phyloP scores from a whole-genome alignment of 2,888 invertebrate species.

The Kuschelorhynchus macadamiae region DNA sequence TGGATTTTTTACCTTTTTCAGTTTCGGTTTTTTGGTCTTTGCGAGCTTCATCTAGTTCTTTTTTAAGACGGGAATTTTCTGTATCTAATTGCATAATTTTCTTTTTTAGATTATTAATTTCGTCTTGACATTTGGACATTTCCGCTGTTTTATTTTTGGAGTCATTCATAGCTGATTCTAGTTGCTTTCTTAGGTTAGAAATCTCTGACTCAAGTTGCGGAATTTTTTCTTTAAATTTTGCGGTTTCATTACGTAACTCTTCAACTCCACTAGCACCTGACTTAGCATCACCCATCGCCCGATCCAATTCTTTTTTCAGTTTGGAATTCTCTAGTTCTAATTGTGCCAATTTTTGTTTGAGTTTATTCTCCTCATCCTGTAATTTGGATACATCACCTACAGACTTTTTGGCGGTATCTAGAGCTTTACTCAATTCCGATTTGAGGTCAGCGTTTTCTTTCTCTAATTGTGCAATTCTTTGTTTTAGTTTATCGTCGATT shows the following conservation, averaged over 20 bases:
- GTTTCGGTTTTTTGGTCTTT: slow-evolving; percentile 44
- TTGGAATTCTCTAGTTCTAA: slow-evolving; percentile 51
- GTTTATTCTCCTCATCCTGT: slow-evolving; percentile 43
- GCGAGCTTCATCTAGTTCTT: slow-evolving; percentile 44
- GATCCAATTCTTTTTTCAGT: slow-evolving; percentile 52
- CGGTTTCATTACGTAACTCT: slow-evolving; percentile 41
- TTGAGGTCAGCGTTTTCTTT: slow-evolving; percentile 52
- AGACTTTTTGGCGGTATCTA: slow-evolving; percentile 50
- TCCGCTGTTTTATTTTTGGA: slow-evolving; percentile 41
- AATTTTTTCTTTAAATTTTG: slow-evolving; percentile 50
- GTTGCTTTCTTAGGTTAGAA: slow-evolving; percentile 46
- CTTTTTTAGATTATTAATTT: slow-evolving; percentile 54
- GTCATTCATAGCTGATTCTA: slow-evolving; percentile 46
- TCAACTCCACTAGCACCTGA: slow-evolving; percentile 15
- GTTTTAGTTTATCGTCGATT: slow-evolving; percentile 42
- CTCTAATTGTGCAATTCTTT: slow-evolving; percentile 49
- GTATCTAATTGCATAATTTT: slow-evolving; percentile 55
- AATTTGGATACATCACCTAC: slow-evolving; percentile 42
- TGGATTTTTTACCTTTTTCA: slow-evolving; percentile 46
- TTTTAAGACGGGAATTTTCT: slow-evolving; percentile 49
- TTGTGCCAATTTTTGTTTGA: slow-evolving; percentile 50
- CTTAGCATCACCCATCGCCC: slow-evolving; percentile 41
- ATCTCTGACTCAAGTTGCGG: slow-evolving; percentile 46
- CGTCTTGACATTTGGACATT: slow-evolving; percentile 49
- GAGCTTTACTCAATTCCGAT: slow-evolving; percentile 48